Evolutionary conservation across 1,140 invertebrate genomes (phyloP).

Genomic region (Pomacea maculata): DNA sequence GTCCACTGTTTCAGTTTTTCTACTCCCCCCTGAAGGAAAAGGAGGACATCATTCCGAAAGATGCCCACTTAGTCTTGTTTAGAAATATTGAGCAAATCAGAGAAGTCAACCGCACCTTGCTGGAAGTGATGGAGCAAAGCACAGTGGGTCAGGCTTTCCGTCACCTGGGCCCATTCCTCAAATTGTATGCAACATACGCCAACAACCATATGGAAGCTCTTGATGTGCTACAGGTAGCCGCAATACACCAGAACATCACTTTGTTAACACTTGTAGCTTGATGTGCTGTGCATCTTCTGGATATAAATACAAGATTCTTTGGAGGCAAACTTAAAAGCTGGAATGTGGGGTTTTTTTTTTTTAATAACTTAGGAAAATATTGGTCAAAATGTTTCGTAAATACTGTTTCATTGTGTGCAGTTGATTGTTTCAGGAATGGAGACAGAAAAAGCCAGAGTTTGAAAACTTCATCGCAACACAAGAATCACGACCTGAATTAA

Average conservation of each 20-base stretch:
- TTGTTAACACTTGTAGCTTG: conserved; percentile 60
- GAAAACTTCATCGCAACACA: conserved; percentile 69
- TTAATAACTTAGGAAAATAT: too few relatives aligned
- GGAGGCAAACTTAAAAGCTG: too few relatives aligned
- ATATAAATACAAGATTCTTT: not conserved
- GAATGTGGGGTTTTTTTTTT: too few relatives aligned
- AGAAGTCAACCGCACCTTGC: conserved; percentile 76
- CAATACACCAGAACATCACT: not conserved
- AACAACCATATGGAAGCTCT: conserved; percentile 76
- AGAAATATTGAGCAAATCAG: conserved; percentile 79
- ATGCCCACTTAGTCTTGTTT: conserved; percentile 72
- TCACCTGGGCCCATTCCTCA: conserved; percentile 80
- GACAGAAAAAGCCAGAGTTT: conserved; percentile 71
- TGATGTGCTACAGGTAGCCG: conserved; percentile 51
- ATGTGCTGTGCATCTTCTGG: conserved; percentile 33
- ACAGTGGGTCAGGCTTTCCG: conserved; percentile 76
- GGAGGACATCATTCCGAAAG: conserved; percentile 68
- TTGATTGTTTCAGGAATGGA: conserved; percentile 67
- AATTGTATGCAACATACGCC: conserved; percentile 81
- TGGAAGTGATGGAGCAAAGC: conserved; percentile 72
- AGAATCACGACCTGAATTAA: conserved; percentile 77
- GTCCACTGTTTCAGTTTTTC: conserved; percentile 70
- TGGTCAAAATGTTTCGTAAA: too few relatives aligned
- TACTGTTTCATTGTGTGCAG: too few relatives aligned
- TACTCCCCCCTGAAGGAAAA: conserved; percentile 73